A percentile compares a stretch with the other conserved stretches of the same genome.
Evolutionary conservation across 2,113 vertebrate species (phyloP).

Genomic region (Hucho hucho): DNA sequence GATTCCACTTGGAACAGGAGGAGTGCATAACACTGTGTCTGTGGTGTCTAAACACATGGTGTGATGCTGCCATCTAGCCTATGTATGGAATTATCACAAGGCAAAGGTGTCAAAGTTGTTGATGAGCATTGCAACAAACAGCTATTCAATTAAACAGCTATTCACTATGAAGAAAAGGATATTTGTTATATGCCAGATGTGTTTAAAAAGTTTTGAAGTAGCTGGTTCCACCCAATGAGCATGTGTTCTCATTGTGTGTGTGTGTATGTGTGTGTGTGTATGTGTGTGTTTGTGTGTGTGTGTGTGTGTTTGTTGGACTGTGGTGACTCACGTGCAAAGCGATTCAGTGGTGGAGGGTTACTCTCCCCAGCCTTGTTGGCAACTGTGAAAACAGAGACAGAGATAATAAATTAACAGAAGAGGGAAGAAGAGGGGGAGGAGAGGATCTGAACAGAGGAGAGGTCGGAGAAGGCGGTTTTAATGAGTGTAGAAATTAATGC

Average conservation of each 20-base stretch:
- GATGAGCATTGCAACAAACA: not conserved
- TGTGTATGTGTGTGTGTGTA: too few species aligned
- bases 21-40: too few species aligned
- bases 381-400: conserved; percentile 71
- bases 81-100: too few species aligned
- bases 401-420: not conserved
- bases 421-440: not conserved
- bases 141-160: not conserved
- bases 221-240: too few species aligned
- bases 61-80: not conserved
- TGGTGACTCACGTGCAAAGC: conserved; percentile 82
- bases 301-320: not conserved
- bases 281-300: too few species aligned
- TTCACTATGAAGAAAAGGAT: not conserved
- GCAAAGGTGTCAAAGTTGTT: not conserved
- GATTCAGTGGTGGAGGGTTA: conserved; percentile 70
- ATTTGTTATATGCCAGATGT: not conserved
- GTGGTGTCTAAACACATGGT: not conserved
- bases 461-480: not conserved
- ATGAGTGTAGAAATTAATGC: too few species aligned
- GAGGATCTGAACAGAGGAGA: not conserved
- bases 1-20: not conserved
- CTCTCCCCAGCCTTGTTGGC: conserved; percentile 85
- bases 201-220: not conserved
- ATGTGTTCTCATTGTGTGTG: too few species aligned